A percentile compares a stretch with the other conserved stretches of the same genome.
These are phyloP conservation scores for Mionectes macconnelli DNA, from an alignment of 2,113 vertebrate genomes.

Conservation along the genomic window DNA sequence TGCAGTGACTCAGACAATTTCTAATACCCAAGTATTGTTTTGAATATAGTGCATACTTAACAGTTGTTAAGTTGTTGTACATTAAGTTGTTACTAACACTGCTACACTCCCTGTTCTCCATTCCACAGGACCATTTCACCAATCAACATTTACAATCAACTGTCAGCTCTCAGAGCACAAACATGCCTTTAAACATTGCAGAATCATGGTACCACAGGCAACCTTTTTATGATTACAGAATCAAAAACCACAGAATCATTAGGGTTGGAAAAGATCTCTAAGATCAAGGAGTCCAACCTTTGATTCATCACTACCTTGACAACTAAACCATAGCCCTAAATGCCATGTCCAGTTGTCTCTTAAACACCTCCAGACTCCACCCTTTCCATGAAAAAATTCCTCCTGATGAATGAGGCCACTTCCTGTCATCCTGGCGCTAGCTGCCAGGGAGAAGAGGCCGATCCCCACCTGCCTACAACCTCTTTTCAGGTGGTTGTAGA, in stretches of 20 bases:
- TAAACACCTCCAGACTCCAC: not conserved
- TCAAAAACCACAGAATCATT: not conserved
- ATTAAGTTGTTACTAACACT: not conserved
- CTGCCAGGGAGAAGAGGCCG: not conserved
- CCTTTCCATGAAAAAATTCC: not conserved
- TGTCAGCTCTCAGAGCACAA: not conserved
- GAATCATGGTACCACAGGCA: not conserved
- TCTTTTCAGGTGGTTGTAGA: not conserved
- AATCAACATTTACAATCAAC: not conserved
- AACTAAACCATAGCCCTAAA: not conserved
- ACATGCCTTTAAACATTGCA: not conserved
- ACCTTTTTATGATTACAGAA: not conserved
- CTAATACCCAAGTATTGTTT: not conserved
- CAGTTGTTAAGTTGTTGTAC: not conserved
- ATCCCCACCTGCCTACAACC: not conserved
- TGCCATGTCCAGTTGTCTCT: not conserved
- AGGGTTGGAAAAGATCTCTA: not conserved
- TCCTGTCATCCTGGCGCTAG: rapidly evolving
- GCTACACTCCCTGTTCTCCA: not conserved
- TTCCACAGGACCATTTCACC: not conserved
- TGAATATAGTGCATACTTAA: not conserved
- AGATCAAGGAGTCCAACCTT: not conserved
- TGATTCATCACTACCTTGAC: not conserved
- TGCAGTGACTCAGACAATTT: not conserved
- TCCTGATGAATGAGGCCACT: not conserved